phyloP scores from a whole-genome alignment of 2,888 invertebrate genomes.

The Ametastegia equiseti region DNA sequence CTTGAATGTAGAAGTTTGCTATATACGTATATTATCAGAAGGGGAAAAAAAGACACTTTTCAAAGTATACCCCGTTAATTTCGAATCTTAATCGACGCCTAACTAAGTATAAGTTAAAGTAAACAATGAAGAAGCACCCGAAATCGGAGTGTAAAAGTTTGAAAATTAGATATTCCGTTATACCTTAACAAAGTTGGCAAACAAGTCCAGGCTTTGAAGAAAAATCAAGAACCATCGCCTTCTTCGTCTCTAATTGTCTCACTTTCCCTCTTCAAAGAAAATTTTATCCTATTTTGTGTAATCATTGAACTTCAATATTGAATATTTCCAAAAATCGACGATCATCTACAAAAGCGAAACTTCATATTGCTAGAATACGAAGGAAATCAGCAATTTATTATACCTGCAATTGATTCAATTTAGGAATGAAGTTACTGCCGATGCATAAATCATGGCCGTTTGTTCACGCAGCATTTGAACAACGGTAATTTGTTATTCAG shows the following conservation, averaged over 20 bases:
- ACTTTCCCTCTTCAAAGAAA: not conserved
- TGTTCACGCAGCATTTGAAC: not conserved
- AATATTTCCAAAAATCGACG: not conserved
- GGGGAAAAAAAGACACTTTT: not conserved
- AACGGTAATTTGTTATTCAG: not conserved
- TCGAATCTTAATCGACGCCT: constrained; percentile 2
- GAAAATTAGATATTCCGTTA: not conserved
- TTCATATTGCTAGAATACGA: not conserved
- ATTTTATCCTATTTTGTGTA: not conserved
- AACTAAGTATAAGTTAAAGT: constrained; percentile 2
- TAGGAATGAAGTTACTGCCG: not conserved
- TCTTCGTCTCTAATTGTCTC: not conserved
- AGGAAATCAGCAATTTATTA: not conserved
- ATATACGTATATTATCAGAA: not conserved
- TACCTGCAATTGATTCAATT: not conserved
- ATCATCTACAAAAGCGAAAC: no score
- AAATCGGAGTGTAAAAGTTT: not conserved
- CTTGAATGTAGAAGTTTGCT: not conserved
- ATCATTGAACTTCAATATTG: not conserved
- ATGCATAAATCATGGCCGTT: not conserved
- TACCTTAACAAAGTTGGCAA: not conserved
- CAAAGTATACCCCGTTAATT: not conserved
- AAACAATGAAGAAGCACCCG: not conserved
- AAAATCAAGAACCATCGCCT: not conserved
- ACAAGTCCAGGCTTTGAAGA: not conserved